Base-by-base conservation (phyloP, 2,888 invertebrate genomes). In the Amphipoea lucens region DNA sequence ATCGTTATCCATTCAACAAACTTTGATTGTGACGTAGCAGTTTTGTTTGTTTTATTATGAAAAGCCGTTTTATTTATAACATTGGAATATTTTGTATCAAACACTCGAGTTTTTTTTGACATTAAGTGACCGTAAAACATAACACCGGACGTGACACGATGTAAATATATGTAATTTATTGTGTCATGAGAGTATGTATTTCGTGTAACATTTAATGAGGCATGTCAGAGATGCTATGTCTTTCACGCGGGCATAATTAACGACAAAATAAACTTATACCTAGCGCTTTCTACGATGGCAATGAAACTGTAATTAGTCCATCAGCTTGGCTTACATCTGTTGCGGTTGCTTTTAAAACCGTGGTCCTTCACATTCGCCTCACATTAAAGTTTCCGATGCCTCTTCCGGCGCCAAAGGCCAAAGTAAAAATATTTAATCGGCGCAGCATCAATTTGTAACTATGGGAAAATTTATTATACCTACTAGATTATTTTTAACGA, bases 91-190 rank as follows among this genome's bases (percentile, higher is more conserved):
- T 77, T 65, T 78, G 67, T 69, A 65, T 51, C 9, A 69, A 69
- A 78, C 42, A 69, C 48, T 76, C 45, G 69, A 85, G 79, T 86
- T 90, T 91, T 91, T 90, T 90, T 73, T 87, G 84, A 78, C 79
- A 76, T 90, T 87, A 90, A 91, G 87, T 90, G 87, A 91, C 89
- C 85, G 75, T 85, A 78, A 84, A 87, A 90, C 87, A 82, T 78
- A 75, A 70, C 74, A 85, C 90, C 92, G 92, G 92, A 93, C 88
- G 90, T 93, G 91, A 91, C 91, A 88, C 45, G 77, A 84, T 84
- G 84, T 88, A 91, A 92, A 91, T 84, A 90, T 89, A 89, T 89
- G 87, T 87, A 90, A 90, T 92, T 90, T 92, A 78, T 88, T 88
- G 72, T 74, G 42, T 54, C 78, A 74, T 79, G 45, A 74, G 29